These are phyloP conservation scores for Arctia plantaginis DNA, from an alignment of 2,888 invertebrate species.

Conservation along the genomic window DNA sequence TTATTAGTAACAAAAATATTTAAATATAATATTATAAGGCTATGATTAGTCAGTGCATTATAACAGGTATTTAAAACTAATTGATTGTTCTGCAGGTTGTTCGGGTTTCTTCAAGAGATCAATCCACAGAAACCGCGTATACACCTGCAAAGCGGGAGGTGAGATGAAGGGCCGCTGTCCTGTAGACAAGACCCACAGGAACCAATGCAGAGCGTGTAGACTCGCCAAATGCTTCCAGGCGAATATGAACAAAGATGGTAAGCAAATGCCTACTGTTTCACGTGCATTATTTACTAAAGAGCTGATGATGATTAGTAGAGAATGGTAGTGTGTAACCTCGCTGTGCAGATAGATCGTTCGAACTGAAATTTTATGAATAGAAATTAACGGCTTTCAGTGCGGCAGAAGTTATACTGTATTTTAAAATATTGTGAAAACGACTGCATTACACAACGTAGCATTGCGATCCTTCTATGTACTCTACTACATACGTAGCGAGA, in stretches of 20 bases:
- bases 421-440: no score
- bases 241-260: conserved; percentile 99
- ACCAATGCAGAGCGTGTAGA: conserved; percentile 98
- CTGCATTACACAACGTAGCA: no score
- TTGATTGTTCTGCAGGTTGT: conserved; percentile 88
- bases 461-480: no score
- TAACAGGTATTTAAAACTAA: neutral
- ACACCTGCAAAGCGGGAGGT: conserved; percentile 98
- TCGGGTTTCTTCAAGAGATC: conserved; percentile 98
- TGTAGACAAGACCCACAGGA: conserved; percentile 98
- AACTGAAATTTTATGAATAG: no score
- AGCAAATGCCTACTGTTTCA: conserved; percentile 71
- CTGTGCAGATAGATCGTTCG: no score
- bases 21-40: no score
- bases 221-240: conserved; percentile 98
- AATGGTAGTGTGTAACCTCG: neutral
- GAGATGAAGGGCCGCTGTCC: conserved; percentile 97
- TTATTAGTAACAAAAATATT: no score
- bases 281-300: neutral
- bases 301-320: neutral
- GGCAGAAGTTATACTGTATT: no score
- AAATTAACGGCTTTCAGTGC: no score
- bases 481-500: no score
- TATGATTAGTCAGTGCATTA: neutral
- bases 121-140: conserved; percentile 97